Conservation (phyloP, 2,888 invertebrate species). For the Caenorhabditis sp. region DNA sequence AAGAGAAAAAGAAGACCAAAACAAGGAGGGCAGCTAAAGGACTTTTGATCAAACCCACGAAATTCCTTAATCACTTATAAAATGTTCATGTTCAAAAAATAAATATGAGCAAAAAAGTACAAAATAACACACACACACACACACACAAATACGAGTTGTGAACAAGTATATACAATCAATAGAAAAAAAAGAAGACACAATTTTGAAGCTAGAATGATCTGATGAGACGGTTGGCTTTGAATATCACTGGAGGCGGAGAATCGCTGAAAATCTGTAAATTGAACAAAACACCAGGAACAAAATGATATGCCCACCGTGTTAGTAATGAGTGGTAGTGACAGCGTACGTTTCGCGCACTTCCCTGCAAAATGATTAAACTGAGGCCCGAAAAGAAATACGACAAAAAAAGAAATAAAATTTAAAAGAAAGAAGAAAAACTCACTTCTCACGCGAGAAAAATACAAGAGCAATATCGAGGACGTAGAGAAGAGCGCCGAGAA, state of each 20-base stretch:
- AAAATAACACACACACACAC: too few species aligned
- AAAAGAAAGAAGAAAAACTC: conserved; percentile 4
- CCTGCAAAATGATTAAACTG: conserved; percentile 31
- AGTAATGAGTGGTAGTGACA: conserved; percentile 24
- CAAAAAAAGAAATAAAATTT: neutral
- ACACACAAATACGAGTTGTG: too few species aligned
- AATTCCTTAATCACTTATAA: too few species aligned
- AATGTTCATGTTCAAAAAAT: neutral
- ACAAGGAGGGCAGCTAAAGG: too few species aligned
- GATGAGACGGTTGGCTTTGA: conserved; percentile 24
- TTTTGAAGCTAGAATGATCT: conserved; percentile 20
- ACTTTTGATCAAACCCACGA: too few species aligned
- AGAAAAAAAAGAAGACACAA: neutral
- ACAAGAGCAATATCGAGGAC: conserved; percentile 63
- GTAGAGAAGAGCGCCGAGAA: conserved; percentile 65
- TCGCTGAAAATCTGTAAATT: conserved; percentile 21
- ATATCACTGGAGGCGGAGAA: conserved; percentile 27
- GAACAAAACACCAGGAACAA: neutral
- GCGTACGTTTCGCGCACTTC: conserved; percentile 49
- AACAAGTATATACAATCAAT: conserved; percentile 44
- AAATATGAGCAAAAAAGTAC: conserved; percentile 20
- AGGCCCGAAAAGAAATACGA: too few species aligned
- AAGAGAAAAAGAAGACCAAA: too few species aligned
- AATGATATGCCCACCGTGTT: neutral
- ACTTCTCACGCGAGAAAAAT: conserved; percentile 65